phyloP scores from a whole-genome alignment of 2,797 vertebrate genomes.

The Ceryle rudis region DNA sequence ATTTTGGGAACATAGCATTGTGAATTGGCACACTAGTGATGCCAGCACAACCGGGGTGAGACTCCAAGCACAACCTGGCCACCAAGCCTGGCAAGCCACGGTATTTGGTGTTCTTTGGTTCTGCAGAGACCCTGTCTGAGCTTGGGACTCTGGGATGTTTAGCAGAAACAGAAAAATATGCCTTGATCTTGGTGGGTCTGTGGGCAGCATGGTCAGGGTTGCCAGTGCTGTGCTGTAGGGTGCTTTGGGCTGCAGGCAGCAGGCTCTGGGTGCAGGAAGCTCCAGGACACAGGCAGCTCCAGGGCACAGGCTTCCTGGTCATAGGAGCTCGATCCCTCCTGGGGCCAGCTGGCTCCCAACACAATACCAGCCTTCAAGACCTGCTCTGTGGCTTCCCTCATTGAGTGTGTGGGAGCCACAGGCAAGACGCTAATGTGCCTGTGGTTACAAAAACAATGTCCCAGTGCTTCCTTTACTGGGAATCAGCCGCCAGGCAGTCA shows the following conservation, averaged over 20 bases:
- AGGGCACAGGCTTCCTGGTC: not conserved
- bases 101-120: not conserved
- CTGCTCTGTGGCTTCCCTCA: not conserved
- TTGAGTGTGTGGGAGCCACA: not conserved
- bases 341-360: not conserved
- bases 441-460: not conserved
- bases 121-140: not conserved
- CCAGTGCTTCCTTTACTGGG: not conserved
- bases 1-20: not conserved
- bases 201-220: accelerated
- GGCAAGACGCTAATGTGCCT: not conserved
- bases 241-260: not conserved
- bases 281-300: not conserved
- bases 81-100: not conserved
- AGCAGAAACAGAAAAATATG: not conserved
- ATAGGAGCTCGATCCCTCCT: not conserved
- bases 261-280: not conserved
- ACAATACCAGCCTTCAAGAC: not conserved
- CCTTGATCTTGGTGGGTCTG: not conserved
- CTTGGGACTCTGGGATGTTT: not conserved
- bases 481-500: not conserved
- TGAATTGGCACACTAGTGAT: not conserved
- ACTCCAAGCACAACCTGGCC: not conserved
- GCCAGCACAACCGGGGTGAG: not conserved
- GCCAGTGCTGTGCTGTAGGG: not conserved